Evolutionary conservation across 2,113 vertebrate genomes (phyloP).

Genomic region (Gorsachius goisagi): DNA sequence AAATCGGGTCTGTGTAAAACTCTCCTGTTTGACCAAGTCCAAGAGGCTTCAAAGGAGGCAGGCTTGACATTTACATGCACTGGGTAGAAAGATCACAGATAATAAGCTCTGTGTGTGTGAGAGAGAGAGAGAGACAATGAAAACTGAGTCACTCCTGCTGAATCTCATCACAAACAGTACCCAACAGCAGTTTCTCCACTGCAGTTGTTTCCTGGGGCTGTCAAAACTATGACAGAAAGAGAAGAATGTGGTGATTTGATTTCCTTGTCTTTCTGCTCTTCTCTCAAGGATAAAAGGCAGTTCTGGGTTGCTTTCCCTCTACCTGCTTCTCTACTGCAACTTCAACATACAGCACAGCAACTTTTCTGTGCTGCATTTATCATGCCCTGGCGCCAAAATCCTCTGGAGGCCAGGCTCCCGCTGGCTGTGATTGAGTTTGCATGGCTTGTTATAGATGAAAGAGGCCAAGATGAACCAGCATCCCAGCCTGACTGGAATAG

Average conservation of each 20-base stretch:
- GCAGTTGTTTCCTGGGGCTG: neutral
- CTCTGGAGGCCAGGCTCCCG: neutral
- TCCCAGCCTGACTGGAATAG: neutral
- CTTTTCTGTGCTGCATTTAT: neutral
- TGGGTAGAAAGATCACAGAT: conserved; percentile 1
- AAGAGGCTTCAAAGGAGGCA: neutral
- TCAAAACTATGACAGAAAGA: conserved; percentile 4
- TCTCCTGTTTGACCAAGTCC: neutral
- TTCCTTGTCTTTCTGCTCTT: neutral
- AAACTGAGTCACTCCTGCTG: conserved; percentile 4
- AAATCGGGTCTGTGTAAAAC: neutral
- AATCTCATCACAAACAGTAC: neutral
- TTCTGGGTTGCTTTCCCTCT: neutral
- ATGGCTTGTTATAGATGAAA: neutral
- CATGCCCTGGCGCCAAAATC: neutral
- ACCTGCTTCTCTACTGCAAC: neutral
- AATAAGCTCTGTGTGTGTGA: neutral
- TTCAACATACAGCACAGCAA: neutral
- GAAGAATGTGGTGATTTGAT: neutral
- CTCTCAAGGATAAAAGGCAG: neutral
- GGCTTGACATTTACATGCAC: conserved; percentile 11
- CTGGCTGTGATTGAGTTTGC: neutral
- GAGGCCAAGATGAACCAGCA: neutral
- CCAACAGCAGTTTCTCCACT: neutral
- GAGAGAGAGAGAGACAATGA: neutral